phyloP scores from a whole-genome alignment of 2,888 invertebrate genomes.

The Macrophya alboannulata region DNA sequence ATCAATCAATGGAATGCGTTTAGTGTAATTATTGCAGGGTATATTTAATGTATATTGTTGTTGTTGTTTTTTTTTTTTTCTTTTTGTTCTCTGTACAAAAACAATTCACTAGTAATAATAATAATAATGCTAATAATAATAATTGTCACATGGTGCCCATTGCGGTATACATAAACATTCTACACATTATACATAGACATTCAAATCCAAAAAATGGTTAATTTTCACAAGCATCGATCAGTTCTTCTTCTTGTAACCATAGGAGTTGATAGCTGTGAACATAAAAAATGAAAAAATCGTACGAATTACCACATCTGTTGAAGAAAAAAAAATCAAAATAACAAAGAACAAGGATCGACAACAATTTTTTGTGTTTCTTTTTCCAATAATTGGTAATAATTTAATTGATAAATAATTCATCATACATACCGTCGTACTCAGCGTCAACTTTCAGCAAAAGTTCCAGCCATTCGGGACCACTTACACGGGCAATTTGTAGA shows the following conservation, averaged over 20 bases:
- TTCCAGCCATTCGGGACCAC: slow-evolving; percentile 88
- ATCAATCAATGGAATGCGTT: too few species aligned
- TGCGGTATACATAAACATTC: background rate
- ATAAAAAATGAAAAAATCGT: slow-evolving; percentile 61
- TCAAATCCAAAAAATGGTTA: background rate
- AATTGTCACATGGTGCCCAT: slow-evolving; percentile 57
- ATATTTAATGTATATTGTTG: background rate
- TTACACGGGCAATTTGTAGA: slow-evolving; percentile 85
- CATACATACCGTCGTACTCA: slow-evolving; percentile 86
- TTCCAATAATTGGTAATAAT: background rate
- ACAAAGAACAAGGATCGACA: slow-evolving; percentile 31
- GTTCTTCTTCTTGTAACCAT: slow-evolving; percentile 86
- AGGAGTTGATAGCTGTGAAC: slow-evolving; percentile 86
- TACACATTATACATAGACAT: background rate
- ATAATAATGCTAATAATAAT: slow-evolving; percentile 57
- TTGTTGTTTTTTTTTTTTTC: background rate
- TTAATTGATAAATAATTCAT: slow-evolving; percentile 68
- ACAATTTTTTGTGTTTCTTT: background rate
- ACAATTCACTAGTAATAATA: slow-evolving; percentile 9
- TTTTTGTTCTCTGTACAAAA: slow-evolving; percentile 10
- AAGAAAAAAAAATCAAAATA: slow-evolving; percentile 73
- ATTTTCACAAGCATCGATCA: background rate
- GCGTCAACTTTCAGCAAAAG: slow-evolving; percentile 87
- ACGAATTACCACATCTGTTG: background rate
- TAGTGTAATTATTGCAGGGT: background rate